Evolutionary conservation across 2,888 invertebrate species (phyloP).

Genomic region (Agrotis exclamationis): DNA sequence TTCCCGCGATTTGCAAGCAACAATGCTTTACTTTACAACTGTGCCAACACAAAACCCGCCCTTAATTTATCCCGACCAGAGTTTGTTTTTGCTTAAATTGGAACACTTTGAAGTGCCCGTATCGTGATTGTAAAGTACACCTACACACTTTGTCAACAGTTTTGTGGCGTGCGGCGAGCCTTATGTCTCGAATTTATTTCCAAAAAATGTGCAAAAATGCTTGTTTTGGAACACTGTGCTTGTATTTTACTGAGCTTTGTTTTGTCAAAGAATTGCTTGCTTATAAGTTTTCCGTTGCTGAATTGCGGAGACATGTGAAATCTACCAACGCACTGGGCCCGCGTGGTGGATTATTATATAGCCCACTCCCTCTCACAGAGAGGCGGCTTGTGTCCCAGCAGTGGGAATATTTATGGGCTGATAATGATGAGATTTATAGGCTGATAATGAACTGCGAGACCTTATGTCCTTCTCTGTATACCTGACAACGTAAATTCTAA

Average conservation of each 20-base stretch:
- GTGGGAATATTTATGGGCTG: too few relatives aligned
- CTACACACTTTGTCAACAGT: conserved; percentile 51
- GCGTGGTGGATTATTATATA: too few relatives aligned
- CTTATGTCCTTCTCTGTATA: too few relatives aligned
- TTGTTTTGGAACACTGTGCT: conserved; percentile 17
- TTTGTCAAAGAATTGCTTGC: conserved; percentile 1
- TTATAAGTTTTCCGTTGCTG: not conserved
- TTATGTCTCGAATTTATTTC: conserved; percentile 21
- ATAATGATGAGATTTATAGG: too few relatives aligned
- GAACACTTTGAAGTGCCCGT: conserved; percentile 19
- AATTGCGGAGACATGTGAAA: too few relatives aligned
- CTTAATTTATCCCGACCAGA: accelerated
- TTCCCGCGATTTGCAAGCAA: conserved; percentile 41
- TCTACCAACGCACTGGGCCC: too few relatives aligned
- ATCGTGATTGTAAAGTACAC: conserved; percentile 23
- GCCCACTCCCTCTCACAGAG: too few relatives aligned
- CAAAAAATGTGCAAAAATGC: conserved; percentile 19
- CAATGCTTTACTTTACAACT: conserved; percentile 18
- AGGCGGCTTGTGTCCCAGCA: too few relatives aligned
- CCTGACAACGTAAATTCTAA: too few relatives aligned
- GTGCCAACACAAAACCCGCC: conserved; percentile 38
- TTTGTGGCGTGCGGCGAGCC: conserved; percentile 52
- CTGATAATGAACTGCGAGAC: too few relatives aligned
- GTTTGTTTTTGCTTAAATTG: conserved; percentile 3
- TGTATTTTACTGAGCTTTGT: conserved; percentile 16